These are phyloP conservation scores for Cygnus atratus DNA, from an alignment of 2,113 vertebrate genomes.

Conservation along the genomic window DNA sequence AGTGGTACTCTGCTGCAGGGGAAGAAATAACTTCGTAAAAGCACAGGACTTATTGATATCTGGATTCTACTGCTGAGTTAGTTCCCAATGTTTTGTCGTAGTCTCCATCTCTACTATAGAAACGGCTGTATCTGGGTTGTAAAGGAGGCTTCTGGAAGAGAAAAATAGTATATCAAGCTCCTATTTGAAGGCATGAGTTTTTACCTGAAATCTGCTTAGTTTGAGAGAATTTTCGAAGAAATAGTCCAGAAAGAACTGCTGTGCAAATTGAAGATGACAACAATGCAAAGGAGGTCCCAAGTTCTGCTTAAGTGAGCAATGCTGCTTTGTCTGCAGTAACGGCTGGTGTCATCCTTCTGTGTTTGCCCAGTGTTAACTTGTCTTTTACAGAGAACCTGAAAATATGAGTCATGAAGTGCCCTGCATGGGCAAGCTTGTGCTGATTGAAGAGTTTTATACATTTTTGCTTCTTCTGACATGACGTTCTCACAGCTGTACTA, in stretches of 20 bases:
- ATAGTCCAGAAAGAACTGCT: neutral
- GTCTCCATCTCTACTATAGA: neutral
- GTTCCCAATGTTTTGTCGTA: neutral
- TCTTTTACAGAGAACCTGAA: neutral
- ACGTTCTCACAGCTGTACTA: too few relatives aligned
- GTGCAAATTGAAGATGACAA: neutral
- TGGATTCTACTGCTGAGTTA: neutral
- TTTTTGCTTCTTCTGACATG: neutral
- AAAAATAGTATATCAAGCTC: rapidly evolving
- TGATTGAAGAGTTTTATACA: too few relatives aligned
- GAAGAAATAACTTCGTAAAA: neutral
- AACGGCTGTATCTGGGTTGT: neutral
- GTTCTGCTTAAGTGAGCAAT: neutral
- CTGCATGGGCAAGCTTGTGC: neutral
- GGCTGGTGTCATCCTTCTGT: neutral
- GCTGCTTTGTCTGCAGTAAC: neutral
- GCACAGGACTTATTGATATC: rapidly evolving
- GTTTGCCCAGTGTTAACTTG: neutral
- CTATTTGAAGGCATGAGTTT: rapidly evolving
- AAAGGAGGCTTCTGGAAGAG: neutral
- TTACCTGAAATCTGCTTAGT: neutral
- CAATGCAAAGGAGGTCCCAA: neutral
- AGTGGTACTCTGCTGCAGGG: rapidly evolving
- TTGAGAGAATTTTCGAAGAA: neutral
- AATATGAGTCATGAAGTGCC: too few relatives aligned